A percentile compares a stretch with the other conserved stretches of the same genome.
phyloP scores from a whole-genome alignment of 2,888 invertebrate genomes.

The Phortica magna region DNA sequence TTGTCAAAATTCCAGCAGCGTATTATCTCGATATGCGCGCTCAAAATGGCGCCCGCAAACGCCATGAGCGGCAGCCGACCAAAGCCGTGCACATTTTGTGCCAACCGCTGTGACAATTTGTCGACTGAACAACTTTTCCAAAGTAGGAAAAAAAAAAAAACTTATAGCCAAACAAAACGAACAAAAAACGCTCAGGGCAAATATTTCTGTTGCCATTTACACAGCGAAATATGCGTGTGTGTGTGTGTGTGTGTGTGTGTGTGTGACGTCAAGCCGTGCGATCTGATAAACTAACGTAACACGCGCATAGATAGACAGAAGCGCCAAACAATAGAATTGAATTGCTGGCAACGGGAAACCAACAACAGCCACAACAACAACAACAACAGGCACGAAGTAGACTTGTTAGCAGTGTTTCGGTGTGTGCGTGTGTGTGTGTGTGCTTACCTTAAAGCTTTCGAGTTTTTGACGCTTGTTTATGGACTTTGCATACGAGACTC shows the following conservation, averaged over 20 bases:
- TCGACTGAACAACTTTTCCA: conserved; percentile 57
- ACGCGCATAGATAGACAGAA: not conserved
- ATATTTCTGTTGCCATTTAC: not conserved
- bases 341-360: not conserved
- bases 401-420: conserved; percentile 7
- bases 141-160: not conserved
- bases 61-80: not conserved
- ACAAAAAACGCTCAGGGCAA: conserved; percentile 1
- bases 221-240: not conserved
- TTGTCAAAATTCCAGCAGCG: conserved; percentile 26
- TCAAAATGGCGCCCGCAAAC: not conserved
- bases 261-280: conserved; percentile 3
- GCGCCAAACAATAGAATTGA: not conserved
- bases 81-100: conserved; percentile 1
- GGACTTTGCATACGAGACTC: conserved; percentile 68
- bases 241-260: not conserved
- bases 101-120: conserved; percentile 40
- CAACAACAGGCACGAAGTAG: not conserved
- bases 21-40: conserved; percentile 1
- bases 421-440: not conserved
- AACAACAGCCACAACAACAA: not conserved
- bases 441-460: conserved; percentile 63
- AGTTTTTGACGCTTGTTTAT: conserved; percentile 68
- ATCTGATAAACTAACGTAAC: conserved; percentile 27
- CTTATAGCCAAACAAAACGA: not conserved